Evolutionary conservation across 2,113 vertebrate species (phyloP), one percentile per base, ranked within the genome.

Genomic region (Salvator merianae): DNA sequence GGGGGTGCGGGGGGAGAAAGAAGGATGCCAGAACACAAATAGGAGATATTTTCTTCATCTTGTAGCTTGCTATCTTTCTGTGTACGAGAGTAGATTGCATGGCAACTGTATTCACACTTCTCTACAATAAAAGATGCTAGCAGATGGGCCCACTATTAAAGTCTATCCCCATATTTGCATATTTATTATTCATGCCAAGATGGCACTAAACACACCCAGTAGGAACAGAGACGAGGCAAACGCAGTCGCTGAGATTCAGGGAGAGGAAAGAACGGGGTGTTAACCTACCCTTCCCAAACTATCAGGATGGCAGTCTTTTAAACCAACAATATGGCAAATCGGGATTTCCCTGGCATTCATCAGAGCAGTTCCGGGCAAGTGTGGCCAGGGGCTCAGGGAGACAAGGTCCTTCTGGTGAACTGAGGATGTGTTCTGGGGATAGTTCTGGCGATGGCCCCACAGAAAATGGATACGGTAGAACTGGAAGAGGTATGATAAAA

Each of bases 21-120:
- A 77, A 50, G 68, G 62, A 70, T 43, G 84, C 18, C 55, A 88
- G 89, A 86, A 79, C 78, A 59, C 84, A 72, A 89, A 34, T 63
- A 81, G 66, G 40, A 88, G 88, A 91, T 68, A 91, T 92, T 91
- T 87, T 89, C 82, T 81, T 89, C 90, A 87, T 91, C 91, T 55
- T 0, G 62, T 86, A 82, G 75, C 87, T 92, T 88, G 1, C 91
- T 93, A 78, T 91, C 92, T 86, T 92, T 92, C 94, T 93, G 93
- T 88, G 79, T 81, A 88, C 18, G 7, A 93, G 92, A 94, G 94
- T 90, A 88, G 83, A 87, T 88, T 92, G 94, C 96, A 94, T 96
- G 95, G 96, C 94, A 96, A 96, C 96, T 89, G 92, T 91, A 26
- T 95, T 96, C 95, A 93, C 96, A 94, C 96, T 88, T 95, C 40